phyloP scores from a whole-genome alignment of 2,888 invertebrate species.

The Antheraea assamensis region DNA sequence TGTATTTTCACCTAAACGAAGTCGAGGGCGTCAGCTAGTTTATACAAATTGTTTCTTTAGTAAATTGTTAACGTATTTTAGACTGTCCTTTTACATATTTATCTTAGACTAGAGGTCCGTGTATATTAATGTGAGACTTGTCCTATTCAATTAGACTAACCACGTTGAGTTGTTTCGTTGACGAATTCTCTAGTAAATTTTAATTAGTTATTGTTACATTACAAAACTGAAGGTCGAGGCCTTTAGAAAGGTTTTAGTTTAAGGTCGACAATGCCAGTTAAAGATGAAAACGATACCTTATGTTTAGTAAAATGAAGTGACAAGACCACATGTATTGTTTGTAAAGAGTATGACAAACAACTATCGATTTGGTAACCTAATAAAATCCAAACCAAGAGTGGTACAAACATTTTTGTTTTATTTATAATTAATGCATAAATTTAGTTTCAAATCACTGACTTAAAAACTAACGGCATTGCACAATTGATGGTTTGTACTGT shows the following conservation, averaged over 20 bases:
- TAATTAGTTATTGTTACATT: slow-evolving; percentile 24
- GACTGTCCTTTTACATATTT: background rate
- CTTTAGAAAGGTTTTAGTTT: slow-evolving; percentile 17
- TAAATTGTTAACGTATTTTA: background rate
- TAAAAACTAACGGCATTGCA: too few species aligned
- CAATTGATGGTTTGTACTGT: too few species aligned
- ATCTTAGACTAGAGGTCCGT: background rate
- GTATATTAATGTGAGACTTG: background rate
- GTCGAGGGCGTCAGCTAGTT: background rate
- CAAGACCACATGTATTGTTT: background rate
- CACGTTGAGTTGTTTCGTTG: background rate
- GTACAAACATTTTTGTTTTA: too few species aligned
- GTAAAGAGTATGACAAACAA: too few species aligned
- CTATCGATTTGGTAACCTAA: too few species aligned
- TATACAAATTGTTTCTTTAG: background rate
- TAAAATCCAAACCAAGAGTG: too few species aligned
- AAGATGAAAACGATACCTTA: background rate
- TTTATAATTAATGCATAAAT: too few species aligned
- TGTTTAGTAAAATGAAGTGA: background rate
- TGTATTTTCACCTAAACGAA: background rate
- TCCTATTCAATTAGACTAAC: background rate
- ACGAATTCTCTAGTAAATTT: slow-evolving; percentile 10
- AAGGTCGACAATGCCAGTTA: background rate
- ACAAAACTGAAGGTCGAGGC: slow-evolving; percentile 32
- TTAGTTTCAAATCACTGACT: too few species aligned